Base-by-base conservation (phyloP, 2,888 invertebrate species). In the Campaea margaritaria region DNA sequence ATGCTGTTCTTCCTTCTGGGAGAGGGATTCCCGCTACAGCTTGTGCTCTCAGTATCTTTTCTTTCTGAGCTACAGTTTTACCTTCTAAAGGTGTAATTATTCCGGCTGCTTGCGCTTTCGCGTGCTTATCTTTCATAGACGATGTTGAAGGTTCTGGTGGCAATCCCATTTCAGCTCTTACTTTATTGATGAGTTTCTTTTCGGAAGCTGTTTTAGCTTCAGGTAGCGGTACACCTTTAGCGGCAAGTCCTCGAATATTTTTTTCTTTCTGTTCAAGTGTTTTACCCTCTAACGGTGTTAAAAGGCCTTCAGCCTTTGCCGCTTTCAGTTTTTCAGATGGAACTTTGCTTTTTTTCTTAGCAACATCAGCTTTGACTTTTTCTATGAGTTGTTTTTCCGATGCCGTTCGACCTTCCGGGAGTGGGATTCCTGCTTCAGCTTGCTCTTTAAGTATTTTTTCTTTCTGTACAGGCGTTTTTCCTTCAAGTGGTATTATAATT, bases 51-150 rank as follows among this genome's bases (percentile, higher is more conserved):
- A 73, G 58, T 7, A 74, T 70, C 36, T 64, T 65, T 67, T 75
- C 72, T 55, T 74, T 76, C 58, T 75, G 68, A 7, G 69, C 60
- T 2, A 60, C 53, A 1, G 74, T 52, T 64, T 80, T 78, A 0
- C 76, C 81, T 68, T 78, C 79, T 51, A 82, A 62, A 0, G 82
- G 82, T 8, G 69, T 68, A 0, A 80, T 57, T 0, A 77, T 21
- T 9, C 79, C 80, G 36, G 71, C 70, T 0, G 73, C 74, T 49
- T 68, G 52, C 9, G 79, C 80, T 65, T 73, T 73, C 2, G 61
- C 62, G 43, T 75, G 73, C 46, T 67, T 79, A 43, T 64, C 56
- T 58, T 71, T 80, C 7, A 45, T n/a, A 27, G 39, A 44, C 4
- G 41, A 36, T 11, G 52, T 27, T 15, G 44, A 34, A 9, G 52